phyloP scores from a whole-genome alignment of 1,140 invertebrate species.

The Bombus affinis region DNA sequence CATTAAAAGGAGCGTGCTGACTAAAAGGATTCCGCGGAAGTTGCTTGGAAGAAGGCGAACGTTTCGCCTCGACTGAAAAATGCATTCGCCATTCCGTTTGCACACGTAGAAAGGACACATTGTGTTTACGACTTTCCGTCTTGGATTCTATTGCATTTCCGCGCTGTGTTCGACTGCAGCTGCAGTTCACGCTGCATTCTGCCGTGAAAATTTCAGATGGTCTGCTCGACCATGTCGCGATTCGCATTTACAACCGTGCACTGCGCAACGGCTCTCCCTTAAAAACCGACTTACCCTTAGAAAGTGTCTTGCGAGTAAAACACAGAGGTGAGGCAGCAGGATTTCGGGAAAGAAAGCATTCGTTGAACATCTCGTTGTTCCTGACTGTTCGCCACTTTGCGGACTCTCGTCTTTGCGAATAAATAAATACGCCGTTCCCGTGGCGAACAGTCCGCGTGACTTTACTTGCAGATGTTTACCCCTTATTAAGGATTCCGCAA shows the following conservation, averaged over 20 bases:
- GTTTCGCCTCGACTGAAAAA: slow-evolving; percentile 54
- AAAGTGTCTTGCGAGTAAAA: too few relatives aligned
- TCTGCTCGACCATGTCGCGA: background rate
- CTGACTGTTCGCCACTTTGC: background rate
- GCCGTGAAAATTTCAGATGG: slow-evolving; percentile 43
- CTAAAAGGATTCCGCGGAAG: slow-evolving; percentile 60
- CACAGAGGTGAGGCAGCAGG: too few relatives aligned
- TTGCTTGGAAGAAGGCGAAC: slow-evolving; percentile 40
- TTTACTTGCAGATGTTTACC: slow-evolving; percentile 34
- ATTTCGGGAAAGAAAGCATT: background rate
- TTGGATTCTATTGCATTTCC: slow-evolving; percentile 57
- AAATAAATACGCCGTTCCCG: slow-evolving; percentile 22
- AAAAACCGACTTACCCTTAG: too few relatives aligned
- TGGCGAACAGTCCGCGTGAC: background rate
- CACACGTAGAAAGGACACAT: slow-evolving; percentile 39
- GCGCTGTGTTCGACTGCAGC: background rate
- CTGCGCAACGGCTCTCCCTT: background rate
- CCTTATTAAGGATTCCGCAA: slow-evolving; percentile 44
- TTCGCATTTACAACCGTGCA: slow-evolving; percentile 4
- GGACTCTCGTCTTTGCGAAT: slow-evolving; percentile 11
- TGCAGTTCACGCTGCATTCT: slow-evolving; percentile 7
- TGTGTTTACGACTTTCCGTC: slow-evolving; percentile 52
- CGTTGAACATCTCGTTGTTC: background rate
- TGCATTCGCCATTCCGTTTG: slow-evolving; percentile 50
- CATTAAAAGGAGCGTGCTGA: slow-evolving; percentile 60